These are phyloP conservation scores for Ganaspis brasiliensis DNA, from an alignment of 2,888 invertebrate genomes.

Conservation along the genomic window DNA sequence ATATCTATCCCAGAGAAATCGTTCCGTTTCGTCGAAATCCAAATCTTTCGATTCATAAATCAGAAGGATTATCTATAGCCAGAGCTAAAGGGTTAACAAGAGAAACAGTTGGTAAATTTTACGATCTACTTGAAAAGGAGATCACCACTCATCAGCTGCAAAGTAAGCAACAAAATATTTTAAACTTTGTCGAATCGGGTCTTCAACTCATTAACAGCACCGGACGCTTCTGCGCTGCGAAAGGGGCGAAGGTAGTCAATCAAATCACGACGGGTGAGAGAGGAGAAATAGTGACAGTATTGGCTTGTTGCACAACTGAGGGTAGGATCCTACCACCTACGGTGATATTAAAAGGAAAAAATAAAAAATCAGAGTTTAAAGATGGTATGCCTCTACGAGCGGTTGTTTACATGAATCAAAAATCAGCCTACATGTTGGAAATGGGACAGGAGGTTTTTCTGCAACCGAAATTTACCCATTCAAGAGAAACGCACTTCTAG, in stretches of 20 bases:
- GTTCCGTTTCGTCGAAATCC: too few species aligned
- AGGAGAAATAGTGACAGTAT: constrained; percentile 71
- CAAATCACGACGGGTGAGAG: constrained; percentile 65
- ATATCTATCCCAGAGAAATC: too few species aligned
- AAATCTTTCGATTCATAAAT: too few species aligned
- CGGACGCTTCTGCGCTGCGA: too few species aligned
- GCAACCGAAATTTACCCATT: constrained; percentile 38
- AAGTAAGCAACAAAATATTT: too few species aligned
- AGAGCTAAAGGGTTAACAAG: too few species aligned
- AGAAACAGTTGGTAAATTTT: too few species aligned
- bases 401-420: constrained; percentile 64
- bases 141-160: too few species aligned
- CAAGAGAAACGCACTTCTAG: neutral
- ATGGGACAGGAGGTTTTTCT: constrained; percentile 49
- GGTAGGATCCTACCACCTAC: constrained; percentile 68
- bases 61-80: too few species aligned
- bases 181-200: too few species aligned
- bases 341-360: constrained; percentile 68
- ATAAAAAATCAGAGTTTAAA: constrained; percentile 65
- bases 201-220: too few species aligned
- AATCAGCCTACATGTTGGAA: constrained; percentile 65
- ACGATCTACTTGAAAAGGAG: too few species aligned
- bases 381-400: constrained; percentile 64
- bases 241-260: constrained; percentile 44
- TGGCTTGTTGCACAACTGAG: constrained; percentile 73